Evolutionary conservation across 2,888 invertebrate genomes (phyloP), one percentile per base, ranked within the genome.

Genomic region (Eretmocerus hayati): DNA sequence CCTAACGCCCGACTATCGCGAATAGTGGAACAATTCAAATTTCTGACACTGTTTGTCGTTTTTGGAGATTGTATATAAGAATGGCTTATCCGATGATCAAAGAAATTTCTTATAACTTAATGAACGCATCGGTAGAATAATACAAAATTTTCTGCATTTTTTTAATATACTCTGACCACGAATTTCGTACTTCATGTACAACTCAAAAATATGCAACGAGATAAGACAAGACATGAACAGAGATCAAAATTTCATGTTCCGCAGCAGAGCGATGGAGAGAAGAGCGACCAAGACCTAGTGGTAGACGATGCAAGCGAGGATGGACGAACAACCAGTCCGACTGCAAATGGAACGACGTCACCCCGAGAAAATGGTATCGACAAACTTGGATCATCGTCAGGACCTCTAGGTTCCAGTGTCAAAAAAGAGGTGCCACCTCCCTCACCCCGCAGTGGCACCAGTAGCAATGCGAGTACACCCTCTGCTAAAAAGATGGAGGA

Each of bases 301-400:
- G 94, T 95, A 21, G 95, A 95, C 72, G 94, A 90, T 63, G 91
- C 91, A 43, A 90, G 90, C 59, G 92, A 93, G 74, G 91, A 90
- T 65, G 54, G 54, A 8, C 42, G 51, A 20, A 89, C 89, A 6
- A 82, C 85, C 43, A 89, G 90, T 42, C 88, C 90, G 1, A 83
- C 71, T 8, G 70, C 87, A 61, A 87, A 87, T 62, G 90, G 90
- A 15, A 89, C 90, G n/a, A 81, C 89, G 3, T 90, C 90, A n/a
- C 89, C 90, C 0, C 72, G 89, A 56, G 90, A 90, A 67, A 90
- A 90, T 67, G 90, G 89, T 42, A 79, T 89, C 51, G 89, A 90
- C 67, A 90, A 87, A 68, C 71, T 85, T 56, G 82, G 71, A 0
- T 61, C 67, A 0, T 65, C 69, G 8, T 66, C 67, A 38, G 64